Evolutionary conservation across 1,140 invertebrate species (phyloP).

Genomic region (Formica exsecta): DNA sequence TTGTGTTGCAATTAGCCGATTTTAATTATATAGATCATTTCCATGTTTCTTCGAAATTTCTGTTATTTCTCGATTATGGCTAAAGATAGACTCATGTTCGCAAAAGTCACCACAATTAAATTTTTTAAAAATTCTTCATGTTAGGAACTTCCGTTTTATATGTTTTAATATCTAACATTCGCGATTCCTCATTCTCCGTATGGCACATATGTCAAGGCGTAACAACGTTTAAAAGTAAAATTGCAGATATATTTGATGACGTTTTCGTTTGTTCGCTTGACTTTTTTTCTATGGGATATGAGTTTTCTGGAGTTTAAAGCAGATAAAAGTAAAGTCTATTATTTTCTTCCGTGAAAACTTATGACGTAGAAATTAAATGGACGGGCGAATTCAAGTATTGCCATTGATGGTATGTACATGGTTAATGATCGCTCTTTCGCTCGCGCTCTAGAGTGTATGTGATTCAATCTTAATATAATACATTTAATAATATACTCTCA

Average conservation of each 20-base stretch:
- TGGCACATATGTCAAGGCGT: slow-evolving; percentile 34
- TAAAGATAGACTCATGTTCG: background rate
- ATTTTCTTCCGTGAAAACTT: slow-evolving; percentile 38
- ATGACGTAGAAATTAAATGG: slow-evolving; percentile 75
- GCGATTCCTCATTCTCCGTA: background rate
- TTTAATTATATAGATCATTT: background rate
- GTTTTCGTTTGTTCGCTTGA: slow-evolving; percentile 41
- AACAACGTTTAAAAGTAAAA: slow-evolving; percentile 3
- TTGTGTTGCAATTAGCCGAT: slow-evolving; percentile 18
- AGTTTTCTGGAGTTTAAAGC: slow-evolving; percentile 36
- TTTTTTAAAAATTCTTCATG: background rate
- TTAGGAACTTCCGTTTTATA: slow-evolving; percentile 12
- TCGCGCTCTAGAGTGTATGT: slow-evolving; percentile 42
- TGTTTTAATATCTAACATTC: slow-evolving; percentile 5
- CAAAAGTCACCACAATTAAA: background rate
- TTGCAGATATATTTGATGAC: background rate
- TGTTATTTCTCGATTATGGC: background rate
- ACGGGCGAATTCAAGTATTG: slow-evolving; percentile 79
- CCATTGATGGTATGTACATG: slow-evolving; percentile 76
- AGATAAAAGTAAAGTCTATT: background rate
- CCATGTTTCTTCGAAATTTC: background rate
- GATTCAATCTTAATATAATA: slow-evolving; percentile 74
- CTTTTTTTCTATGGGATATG: background rate
- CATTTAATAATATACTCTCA: slow-evolving; percentile 75
- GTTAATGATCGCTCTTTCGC: slow-evolving; percentile 70